Evolutionary conservation across 1,140 invertebrate genomes (phyloP).

Genomic region (Chironomus tepperi): DNA sequence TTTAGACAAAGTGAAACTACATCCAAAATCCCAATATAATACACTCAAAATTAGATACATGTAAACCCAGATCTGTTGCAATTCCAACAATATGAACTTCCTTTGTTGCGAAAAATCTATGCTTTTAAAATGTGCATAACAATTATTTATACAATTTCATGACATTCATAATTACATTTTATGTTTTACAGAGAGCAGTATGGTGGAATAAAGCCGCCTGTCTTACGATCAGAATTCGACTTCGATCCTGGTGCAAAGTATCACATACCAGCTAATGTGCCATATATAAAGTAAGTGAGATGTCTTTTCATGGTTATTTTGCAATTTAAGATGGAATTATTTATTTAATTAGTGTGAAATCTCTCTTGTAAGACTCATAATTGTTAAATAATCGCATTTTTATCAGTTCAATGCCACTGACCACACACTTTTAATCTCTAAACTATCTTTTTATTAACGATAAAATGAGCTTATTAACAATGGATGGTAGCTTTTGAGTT

Average conservation of each 20-base stretch:
- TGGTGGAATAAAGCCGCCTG: constrained; percentile 75
- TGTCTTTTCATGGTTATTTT: background rate
- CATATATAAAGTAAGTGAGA: constrained; percentile 73
- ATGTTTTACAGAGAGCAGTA: constrained; percentile 57
- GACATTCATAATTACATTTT: constrained; percentile 15
- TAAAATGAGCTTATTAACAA: too few species aligned
- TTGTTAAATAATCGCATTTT: background rate
- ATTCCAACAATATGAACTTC: background rate
- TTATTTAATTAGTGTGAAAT: too few species aligned
- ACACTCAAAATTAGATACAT: too few species aligned
- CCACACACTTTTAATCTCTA: constrained; percentile 17
- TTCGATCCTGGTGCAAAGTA: constrained; percentile 89
- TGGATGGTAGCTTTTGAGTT: too few species aligned
- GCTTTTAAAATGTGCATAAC: background rate
- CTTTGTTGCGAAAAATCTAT: background rate
- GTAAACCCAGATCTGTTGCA: background rate
- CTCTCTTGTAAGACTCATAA: too few species aligned
- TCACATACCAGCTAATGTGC: constrained; percentile 81
- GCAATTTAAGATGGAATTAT: too few species aligned
- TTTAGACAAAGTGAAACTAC: too few species aligned
- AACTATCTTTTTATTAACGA: background rate
- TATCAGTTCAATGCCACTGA: constrained; percentile 22
- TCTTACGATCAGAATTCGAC: constrained; percentile 73
- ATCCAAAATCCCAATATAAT: too few species aligned
- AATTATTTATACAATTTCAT: background rate